These are phyloP conservation scores for Tridacna crocea DNA, from an alignment of 2,888 invertebrate genomes.

Conservation along the genomic window DNA sequence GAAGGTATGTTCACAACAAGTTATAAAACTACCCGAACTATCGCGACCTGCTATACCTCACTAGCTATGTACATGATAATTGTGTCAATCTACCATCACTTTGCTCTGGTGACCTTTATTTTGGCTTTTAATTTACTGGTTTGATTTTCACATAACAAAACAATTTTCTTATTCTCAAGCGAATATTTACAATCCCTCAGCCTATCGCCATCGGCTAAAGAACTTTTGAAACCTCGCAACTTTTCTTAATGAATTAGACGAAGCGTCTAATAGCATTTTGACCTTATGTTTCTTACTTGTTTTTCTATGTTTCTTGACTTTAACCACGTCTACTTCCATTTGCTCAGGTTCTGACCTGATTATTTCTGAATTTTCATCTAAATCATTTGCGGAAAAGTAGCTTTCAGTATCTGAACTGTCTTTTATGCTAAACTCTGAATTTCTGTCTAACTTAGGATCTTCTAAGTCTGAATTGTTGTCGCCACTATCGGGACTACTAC, in stretches of 20 bases:
- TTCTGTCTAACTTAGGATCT: neutral
- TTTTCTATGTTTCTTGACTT: neutral
- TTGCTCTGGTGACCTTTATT: neutral
- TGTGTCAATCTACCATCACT: neutral
- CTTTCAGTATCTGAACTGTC: no score
- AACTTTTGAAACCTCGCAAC: neutral
- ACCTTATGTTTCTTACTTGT: neutral
- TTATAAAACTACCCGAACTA: slow-evolving; percentile 7
- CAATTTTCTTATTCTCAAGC: slow-evolving; percentile 1
- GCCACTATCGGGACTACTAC: neutral
- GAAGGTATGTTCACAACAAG: slow-evolving; percentile 3
- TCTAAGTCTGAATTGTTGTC: neutral
- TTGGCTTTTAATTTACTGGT: neutral
- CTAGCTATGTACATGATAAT: slow-evolving; percentile 5
- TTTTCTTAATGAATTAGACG: neutral
- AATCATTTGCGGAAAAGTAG: neutral
- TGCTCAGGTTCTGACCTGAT: neutral
- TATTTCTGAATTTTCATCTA: neutral
- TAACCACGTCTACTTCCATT: slow-evolving; percentile 8
- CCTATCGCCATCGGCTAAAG: no score
- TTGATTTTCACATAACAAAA: neutral
- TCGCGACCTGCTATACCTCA: neutral
- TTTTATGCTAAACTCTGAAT: neutral
- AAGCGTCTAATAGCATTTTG: neutral
- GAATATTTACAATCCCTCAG: no score